phyloP scores from a whole-genome alignment of 2,113 vertebrate species.

The cattle (Bos taurus) region DNA sequence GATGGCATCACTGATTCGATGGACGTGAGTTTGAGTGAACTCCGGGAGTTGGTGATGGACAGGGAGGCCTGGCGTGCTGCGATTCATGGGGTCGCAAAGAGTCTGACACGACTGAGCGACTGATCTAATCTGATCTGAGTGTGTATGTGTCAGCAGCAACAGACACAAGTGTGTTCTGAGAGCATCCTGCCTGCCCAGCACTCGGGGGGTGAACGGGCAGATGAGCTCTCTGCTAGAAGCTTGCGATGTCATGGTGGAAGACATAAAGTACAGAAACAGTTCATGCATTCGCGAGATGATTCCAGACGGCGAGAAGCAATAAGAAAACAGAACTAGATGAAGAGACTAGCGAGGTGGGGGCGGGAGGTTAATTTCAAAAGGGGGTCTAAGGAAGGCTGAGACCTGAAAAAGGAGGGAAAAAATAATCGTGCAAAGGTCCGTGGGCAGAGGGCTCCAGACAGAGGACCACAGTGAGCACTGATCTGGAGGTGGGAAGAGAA shows the following conservation, averaged over 20 bases:
- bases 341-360: background rate
- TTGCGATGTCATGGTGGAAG: background rate
- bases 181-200: background rate
- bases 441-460: background rate
- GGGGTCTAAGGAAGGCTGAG: no score
- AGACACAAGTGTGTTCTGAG: background rate
- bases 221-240: background rate
- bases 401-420: background rate
- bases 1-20: no score
- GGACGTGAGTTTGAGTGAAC: no score
- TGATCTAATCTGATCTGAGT: background rate
- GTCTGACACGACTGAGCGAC: no score
- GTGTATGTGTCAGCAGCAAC: background rate
- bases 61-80: no score
- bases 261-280: background rate
- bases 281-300: background rate
- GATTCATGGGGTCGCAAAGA: no score
- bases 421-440: background rate
- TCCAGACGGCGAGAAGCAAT: background rate
- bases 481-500: background rate
- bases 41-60: no score
- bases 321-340: background rate
- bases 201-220: fast-evolving
- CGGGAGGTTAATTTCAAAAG: background rate
- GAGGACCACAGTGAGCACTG: fast-evolving